Percentiles rank a stretch among this genome's conserved stretches.
Conservation (phyloP, 2,113 vertebrate genomes). For the Cebidichthys violaceus region DNA sequence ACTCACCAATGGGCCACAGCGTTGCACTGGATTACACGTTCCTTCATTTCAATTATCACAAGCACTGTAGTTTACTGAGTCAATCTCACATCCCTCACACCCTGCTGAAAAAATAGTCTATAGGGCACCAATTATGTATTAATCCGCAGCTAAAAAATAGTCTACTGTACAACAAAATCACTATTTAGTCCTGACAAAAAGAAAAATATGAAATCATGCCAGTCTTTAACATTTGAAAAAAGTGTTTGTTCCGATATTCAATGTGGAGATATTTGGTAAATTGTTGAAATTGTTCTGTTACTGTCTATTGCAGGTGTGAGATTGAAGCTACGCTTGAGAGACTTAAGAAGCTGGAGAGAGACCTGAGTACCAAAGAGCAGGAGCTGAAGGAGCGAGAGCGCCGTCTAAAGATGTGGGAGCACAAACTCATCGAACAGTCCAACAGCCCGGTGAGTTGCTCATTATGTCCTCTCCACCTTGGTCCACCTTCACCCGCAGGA, state of each 20-base stretch:
- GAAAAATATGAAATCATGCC: background rate
- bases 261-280: background rate
- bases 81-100: background rate
- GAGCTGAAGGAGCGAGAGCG: constrained; percentile 95
- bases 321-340: constrained; percentile 98
- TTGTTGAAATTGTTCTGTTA: constrained; percentile 2
- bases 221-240: background rate
- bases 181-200: background rate
- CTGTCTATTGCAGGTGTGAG: constrained; percentile 87
- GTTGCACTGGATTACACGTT: background rate
- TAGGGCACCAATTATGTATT: background rate
- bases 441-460: constrained; percentile 92
- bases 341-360: constrained; percentile 97
- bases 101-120: background rate
- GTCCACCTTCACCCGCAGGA: constrained; percentile 29
- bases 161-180: background rate
- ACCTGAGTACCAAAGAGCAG: constrained; percentile 98
- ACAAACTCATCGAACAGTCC: constrained; percentile 96
- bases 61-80: background rate
- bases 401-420: constrained; percentile 97
- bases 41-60: background rate
- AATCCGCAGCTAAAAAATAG: background rate
- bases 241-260: background rate
- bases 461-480: constrained; percentile 31
- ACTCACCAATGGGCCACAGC: background rate